Evolutionary conservation across 2,888 invertebrate genomes (phyloP).

Genomic region (Cabera pusaria): DNA sequence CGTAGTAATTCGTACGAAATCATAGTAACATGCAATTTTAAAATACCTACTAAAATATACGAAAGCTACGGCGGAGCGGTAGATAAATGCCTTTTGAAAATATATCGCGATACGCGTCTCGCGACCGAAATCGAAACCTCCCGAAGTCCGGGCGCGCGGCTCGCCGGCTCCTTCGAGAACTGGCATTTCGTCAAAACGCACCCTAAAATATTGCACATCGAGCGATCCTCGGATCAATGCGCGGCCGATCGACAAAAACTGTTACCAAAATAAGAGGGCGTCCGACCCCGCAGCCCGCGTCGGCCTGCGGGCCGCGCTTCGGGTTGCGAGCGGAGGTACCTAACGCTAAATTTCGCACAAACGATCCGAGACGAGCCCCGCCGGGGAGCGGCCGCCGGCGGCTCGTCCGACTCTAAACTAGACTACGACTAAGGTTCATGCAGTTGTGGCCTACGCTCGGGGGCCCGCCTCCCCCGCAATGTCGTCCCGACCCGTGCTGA

Average conservation of each 20-base stretch:
- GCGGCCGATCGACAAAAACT: conserved; percentile 21
- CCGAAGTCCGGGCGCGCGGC: conserved; percentile 7
- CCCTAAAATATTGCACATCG: conserved; percentile 13
- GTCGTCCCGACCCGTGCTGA: conserved; percentile 77
- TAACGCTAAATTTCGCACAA: no score
- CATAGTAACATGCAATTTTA: conserved; percentile 68
- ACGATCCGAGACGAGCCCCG: no score
- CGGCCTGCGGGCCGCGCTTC: conserved; percentile 28
- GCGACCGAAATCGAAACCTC: conserved; percentile 9
- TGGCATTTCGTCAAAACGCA: neutral
- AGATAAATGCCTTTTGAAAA: conserved; percentile 69
- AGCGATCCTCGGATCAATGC: conserved; percentile 26
- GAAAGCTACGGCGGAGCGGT: conserved; percentile 52
- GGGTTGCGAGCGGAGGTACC: no score
- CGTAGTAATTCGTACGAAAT: conserved; percentile 70
- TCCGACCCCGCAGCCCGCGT: conserved; percentile 27
- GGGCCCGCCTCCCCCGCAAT: conserved; percentile 57
- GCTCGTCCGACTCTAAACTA: no score
- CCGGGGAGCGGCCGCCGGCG: no score
- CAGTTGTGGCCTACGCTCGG: conserved; percentile 54
- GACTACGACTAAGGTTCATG: no score
- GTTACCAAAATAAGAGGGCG: conserved; percentile 7
- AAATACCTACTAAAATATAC: conserved; percentile 57
- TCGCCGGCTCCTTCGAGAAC: neutral
- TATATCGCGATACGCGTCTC: conserved; percentile 24